phyloP scores from a whole-genome alignment of 2,797 vertebrate species.

The Ambastaia sidthimunki region DNA sequence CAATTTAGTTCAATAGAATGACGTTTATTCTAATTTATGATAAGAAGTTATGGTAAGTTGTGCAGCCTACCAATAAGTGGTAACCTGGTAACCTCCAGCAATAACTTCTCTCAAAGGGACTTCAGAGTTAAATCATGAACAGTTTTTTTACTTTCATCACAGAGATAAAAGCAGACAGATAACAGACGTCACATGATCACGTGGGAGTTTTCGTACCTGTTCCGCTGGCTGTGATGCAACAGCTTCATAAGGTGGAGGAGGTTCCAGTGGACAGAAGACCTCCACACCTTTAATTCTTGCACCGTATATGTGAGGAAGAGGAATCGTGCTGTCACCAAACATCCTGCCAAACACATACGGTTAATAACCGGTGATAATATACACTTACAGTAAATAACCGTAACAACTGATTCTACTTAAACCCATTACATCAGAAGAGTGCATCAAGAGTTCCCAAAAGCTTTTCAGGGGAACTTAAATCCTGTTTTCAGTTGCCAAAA shows the following conservation, averaged over 20 bases:
- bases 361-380: constrained; percentile 6
- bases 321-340: constrained; percentile 76
- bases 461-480: neutral
- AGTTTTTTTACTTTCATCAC: neutral
- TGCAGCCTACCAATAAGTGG: neutral
- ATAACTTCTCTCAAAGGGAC: neutral
- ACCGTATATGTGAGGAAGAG: constrained; percentile 80
- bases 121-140: neutral
- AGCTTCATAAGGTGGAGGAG: constrained; percentile 84
- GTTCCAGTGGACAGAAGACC: constrained; percentile 82
- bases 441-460: constrained; percentile 9
- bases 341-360: constrained; percentile 69
- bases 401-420: neutral
- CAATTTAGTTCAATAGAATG: neutral
- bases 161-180: constrained; percentile 4
- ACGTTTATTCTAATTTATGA: too few species aligned
- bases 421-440: constrained; percentile 2
- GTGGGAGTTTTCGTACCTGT: constrained; percentile 67
- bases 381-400: neutral
- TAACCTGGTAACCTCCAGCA: neutral
- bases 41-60: too few species aligned
- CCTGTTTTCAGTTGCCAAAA: constrained; percentile 19
- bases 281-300: constrained; percentile 79
- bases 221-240: constrained; percentile 61
- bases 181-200: neutral